phyloP scores from a whole-genome alignment of 1,140 invertebrate species.

The Calliphora vicina region DNA sequence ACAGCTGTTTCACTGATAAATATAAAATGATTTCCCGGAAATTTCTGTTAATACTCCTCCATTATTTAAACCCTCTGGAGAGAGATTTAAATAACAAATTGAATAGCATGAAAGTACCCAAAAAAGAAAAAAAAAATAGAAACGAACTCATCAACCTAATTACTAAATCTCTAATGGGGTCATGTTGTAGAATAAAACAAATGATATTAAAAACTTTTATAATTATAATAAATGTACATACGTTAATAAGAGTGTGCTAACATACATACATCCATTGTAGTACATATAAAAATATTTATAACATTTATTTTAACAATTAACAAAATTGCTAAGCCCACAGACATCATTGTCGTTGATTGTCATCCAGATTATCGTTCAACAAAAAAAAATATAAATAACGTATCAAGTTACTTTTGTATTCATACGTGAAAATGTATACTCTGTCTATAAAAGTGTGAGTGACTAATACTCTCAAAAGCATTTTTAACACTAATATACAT shows the following conservation, averaged over 20 bases:
- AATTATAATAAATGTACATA: background rate
- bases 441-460: background rate
- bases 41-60: background rate
- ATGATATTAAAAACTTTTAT: background rate
- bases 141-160: background rate
- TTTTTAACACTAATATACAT: background rate
- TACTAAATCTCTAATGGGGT: background rate
- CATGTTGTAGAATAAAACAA: background rate
- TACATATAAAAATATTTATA: background rate
- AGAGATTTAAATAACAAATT: background rate
- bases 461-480: background rate
- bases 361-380: background rate
- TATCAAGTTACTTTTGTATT: background rate
- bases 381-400: background rate
- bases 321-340: background rate
- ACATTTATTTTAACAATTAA: constrained; percentile 1
- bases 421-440: background rate
- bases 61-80: background rate
- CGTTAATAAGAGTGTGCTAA: background rate
- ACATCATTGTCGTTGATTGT: background rate
- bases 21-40: background rate
- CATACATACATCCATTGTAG: background rate
- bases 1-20: background rate
- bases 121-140: no score
- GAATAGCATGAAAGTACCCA: background rate